phyloP scores from a whole-genome alignment of 2,113 vertebrate genomes.

The Motacilla alba region DNA sequence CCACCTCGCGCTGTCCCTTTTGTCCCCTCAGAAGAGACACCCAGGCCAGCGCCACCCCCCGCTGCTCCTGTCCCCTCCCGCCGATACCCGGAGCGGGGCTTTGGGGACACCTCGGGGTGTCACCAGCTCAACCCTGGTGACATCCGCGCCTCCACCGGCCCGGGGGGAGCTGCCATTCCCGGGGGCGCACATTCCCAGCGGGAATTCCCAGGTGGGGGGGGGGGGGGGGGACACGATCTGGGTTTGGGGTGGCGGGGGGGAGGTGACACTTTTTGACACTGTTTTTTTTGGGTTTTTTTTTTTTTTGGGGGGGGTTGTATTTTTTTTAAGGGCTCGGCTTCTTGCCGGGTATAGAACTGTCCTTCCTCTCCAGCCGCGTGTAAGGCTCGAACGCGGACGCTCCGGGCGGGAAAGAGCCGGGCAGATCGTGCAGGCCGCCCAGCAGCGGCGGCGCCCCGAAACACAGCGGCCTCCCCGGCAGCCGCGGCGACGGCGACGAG shows the following conservation, averaged over 20 bases:
- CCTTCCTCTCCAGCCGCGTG: constrained; percentile 82
- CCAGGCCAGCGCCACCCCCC: not conserved
- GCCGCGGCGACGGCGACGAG: constrained; percentile 63
- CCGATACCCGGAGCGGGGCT: not conserved
- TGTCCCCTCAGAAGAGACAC: not conserved
- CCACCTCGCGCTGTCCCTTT: not conserved
- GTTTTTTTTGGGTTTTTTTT: no score
- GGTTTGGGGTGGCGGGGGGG: not conserved
- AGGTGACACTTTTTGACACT: not conserved
- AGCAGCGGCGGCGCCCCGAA: constrained; percentile 80
- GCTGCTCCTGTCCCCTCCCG: not conserved
- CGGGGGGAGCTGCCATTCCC: not conserved
- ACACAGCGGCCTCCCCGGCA: constrained; percentile 73
- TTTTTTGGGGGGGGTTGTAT: no score
- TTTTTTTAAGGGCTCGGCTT: constrained; percentile 77
- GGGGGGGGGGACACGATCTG: no score
- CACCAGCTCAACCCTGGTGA: not conserved
- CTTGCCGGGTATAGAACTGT: constrained; percentile 67
- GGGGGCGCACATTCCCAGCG: not conserved
- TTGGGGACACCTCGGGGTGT: rapidly evolving
- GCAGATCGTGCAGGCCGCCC: constrained; percentile 78
- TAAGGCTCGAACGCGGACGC: constrained; percentile 92
- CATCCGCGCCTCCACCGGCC: not conserved
- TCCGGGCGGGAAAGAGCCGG: constrained; percentile 77
- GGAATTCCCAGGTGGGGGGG: not conserved